Percentiles rank a stretch among this genome's conserved stretches.
These are phyloP conservation scores for Diplodus sargus DNA, from an alignment of 2,797 vertebrate genomes.

Conservation along the genomic window DNA sequence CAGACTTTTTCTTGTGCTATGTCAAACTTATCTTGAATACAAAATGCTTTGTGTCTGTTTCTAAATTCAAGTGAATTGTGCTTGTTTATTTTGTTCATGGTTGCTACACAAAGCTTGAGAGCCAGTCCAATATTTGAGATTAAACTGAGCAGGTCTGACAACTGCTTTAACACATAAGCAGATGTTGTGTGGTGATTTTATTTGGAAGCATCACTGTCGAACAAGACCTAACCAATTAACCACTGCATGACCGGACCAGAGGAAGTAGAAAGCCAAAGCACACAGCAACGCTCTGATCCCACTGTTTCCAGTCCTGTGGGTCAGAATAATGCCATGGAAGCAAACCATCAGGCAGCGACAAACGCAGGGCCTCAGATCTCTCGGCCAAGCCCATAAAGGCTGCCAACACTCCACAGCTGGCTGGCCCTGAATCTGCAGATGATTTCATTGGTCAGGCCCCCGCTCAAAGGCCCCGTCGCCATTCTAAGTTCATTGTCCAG, in stretches of 20 bases:
- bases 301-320: conserved; percentile 57
- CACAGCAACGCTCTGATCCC: conserved; percentile 44
- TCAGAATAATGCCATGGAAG: conserved; percentile 70
- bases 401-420: conserved; percentile 78
- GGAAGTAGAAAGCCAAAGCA: conserved; percentile 34
- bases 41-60: not conserved
- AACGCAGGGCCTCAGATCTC: conserved; percentile 62
- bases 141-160: conserved; percentile 33
- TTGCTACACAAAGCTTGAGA: conserved; percentile 50
- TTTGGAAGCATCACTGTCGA: conserved; percentile 45
- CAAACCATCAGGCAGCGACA: conserved; percentile 63
- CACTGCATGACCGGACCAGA: conserved; percentile 26
- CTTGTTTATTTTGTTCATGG: conserved; percentile 44
- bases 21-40: not conserved
- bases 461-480: conserved; percentile 45
- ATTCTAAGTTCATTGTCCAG: conserved; percentile 71
- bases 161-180: conserved; percentile 49
- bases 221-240: conserved; percentile 51
- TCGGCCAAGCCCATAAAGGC: conserved; percentile 61
- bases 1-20: not conserved
- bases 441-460: conserved; percentile 63
- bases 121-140: conserved; percentile 20
- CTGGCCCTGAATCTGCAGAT: conserved; percentile 55
- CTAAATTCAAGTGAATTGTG: not conserved
- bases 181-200: conserved; percentile 51